Percentiles rank a stretch among this genome's conserved stretches.
These are phyloP conservation scores for Bruchidius siliquastri DNA, from an alignment of 2,888 invertebrate genomes.

Conservation along the genomic window DNA sequence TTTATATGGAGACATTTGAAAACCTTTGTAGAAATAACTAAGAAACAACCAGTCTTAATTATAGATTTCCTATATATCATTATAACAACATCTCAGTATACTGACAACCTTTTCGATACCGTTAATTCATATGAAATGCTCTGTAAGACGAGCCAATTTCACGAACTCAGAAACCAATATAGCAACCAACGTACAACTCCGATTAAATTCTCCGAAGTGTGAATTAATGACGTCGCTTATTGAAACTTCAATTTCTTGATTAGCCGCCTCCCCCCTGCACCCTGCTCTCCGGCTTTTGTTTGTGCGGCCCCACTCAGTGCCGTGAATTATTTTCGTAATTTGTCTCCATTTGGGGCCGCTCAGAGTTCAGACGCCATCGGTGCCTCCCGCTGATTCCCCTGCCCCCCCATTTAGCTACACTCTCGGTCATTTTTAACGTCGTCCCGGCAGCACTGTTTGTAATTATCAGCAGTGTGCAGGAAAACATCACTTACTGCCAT, in stretches of 20 bases:
- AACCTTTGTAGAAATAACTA: no score
- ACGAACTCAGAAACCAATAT: background rate
- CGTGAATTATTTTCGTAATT: constrained; percentile 44
- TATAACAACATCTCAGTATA: no score
- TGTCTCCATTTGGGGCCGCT: constrained; percentile 25
- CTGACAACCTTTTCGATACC: no score
- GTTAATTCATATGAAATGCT: background rate
- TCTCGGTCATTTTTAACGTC: background rate
- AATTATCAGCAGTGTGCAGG: background rate
- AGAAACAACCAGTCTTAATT: no score
- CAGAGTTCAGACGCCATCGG: background rate
- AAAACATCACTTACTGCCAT: background rate
- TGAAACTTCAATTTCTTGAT: constrained; percentile 59
- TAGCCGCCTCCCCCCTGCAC: constrained; percentile 28
- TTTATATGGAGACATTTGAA: no score
- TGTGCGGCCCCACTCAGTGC: constrained; percentile 22
- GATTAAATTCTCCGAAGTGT: constrained; percentile 43
- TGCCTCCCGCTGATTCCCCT: background rate
- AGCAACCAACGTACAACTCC: background rate
- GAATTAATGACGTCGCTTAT: constrained; percentile 70
- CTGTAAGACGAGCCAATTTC: background rate
- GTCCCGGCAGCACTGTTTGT: background rate
- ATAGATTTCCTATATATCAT: no score
- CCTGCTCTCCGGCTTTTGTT: constrained; percentile 18
- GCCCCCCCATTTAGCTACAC: background rate